Percentiles rank a stretch among this genome's conserved stretches.
phyloP scores from a whole-genome alignment of 1,140 invertebrate genomes.

The Drosophila funebris region DNA sequence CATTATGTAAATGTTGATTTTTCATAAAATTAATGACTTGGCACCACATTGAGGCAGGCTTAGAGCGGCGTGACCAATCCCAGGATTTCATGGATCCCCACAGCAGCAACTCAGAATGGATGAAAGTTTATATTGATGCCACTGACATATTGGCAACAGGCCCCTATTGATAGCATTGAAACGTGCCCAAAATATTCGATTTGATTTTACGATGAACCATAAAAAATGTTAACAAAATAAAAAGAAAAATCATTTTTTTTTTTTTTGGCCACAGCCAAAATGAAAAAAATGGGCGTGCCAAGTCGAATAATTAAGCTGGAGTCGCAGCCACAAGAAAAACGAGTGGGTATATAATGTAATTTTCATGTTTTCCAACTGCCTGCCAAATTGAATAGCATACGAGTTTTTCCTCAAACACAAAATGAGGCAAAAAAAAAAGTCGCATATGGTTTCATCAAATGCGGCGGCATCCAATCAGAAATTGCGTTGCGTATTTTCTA shows the following conservation, averaged over 20 bases:
- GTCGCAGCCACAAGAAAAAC: not conserved
- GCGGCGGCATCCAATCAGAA: constrained; percentile 40
- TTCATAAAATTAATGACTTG: constrained; percentile 76
- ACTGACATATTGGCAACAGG: constrained; percentile 32
- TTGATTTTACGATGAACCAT: constrained; percentile 48
- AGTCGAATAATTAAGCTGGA: constrained; percentile 42
- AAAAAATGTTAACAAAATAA: constrained; percentile 37
- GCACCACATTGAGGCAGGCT: constrained; percentile 45
- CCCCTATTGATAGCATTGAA: constrained; percentile 67
- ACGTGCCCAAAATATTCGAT: constrained; percentile 77
- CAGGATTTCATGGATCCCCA: not conserved
- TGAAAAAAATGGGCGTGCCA: constrained; percentile 25
- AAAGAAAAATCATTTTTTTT: not conserved
- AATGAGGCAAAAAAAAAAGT: not conserved
- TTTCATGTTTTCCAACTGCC: constrained; percentile 61
- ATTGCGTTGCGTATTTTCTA: constrained; percentile 23
- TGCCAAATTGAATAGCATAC: constrained; percentile 56
- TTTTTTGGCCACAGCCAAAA: too few species aligned
- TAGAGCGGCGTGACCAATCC: constrained; percentile 1
- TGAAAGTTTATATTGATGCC: constrained; percentile 50
- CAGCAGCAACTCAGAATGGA: not conserved
- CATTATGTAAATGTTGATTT: constrained; percentile 56
- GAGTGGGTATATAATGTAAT: constrained; percentile 62
- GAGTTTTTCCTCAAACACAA: not conserved
- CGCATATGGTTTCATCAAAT: constrained; percentile 27